Conservation (phyloP, 2,797 vertebrate genomes). For the Phoebastria nigripes region DNA sequence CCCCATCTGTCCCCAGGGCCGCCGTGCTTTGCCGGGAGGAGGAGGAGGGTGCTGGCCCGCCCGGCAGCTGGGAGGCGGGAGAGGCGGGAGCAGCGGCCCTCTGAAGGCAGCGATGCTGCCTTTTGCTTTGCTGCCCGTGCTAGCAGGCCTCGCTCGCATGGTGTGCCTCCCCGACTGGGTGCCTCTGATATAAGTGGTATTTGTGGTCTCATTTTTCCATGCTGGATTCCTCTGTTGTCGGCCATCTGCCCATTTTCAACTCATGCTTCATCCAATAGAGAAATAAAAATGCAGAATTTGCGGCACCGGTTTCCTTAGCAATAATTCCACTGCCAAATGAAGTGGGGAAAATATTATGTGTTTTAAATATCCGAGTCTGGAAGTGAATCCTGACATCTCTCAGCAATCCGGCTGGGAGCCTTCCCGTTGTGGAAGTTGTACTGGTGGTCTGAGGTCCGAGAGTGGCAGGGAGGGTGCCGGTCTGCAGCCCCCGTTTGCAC, state of each 20-base stretch:
- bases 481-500: background rate
- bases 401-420: background rate
- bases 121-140: background rate
- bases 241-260: background rate
- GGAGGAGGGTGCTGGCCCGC: background rate
- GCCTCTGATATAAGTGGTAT: background rate
- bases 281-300: background rate
- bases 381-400: background rate
- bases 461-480: background rate
- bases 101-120: background rate
- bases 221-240: background rate
- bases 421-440: rapidly evolving
- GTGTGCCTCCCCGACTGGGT: rapidly evolving
- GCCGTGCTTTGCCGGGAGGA: rapidly evolving
- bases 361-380: background rate
- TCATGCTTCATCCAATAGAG: background rate
- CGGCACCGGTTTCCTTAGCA: background rate
- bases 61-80: background rate
- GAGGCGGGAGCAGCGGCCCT: background rate
- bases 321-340: background rate
- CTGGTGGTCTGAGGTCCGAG: background rate
- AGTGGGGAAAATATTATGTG: background rate
- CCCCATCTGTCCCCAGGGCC: rapidly evolving
- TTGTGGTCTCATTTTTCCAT: background rate
- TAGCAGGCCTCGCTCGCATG: rapidly evolving